A percentile compares a stretch with the other conserved stretches of the same genome.
phyloP scores from a whole-genome alignment of 2,888 invertebrate species.

The Phytoseiulus persimilis region DNA sequence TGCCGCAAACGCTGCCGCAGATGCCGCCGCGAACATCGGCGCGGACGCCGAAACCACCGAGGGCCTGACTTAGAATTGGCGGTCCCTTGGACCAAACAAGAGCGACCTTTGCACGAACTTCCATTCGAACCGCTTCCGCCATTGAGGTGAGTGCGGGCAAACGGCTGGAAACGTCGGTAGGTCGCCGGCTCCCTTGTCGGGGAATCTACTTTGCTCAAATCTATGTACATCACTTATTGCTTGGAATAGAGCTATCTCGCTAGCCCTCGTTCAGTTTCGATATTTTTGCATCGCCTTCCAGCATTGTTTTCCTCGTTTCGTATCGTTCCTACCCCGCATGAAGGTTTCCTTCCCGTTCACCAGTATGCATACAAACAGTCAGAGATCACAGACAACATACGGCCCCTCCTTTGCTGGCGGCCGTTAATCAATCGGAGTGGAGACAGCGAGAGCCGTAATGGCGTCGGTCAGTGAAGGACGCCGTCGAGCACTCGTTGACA shows the following conservation, averaged over 20 bases:
- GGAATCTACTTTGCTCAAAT: constrained; percentile 35
- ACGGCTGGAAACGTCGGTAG: background rate
- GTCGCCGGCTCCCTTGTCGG: constrained; percentile 1
- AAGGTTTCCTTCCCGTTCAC: constrained; percentile 15
- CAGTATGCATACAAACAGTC: constrained; percentile 31
- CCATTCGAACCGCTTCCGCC: background rate
- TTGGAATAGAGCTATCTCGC: constrained; percentile 30
- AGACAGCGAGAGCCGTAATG: background rate
- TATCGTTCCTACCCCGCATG: background rate
- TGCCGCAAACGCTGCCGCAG: background rate
- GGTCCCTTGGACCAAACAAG: constrained; percentile 28
- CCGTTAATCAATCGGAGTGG: background rate
- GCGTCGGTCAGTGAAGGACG: background rate
- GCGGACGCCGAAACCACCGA: constrained; percentile 32
- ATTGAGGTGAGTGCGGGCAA: constrained; percentile 9
- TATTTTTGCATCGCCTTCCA: background rate
- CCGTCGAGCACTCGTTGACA: background rate
- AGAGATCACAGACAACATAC: constrained; percentile 36
- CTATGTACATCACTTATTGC: constrained; percentile 39
- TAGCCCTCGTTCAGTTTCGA: background rate
- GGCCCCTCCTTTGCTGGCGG: background rate
- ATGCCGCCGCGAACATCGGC: too few relatives aligned
- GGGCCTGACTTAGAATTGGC: constrained; percentile 34
- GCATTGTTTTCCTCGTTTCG: background rate
- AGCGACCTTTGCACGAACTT: constrained; percentile 11